Percentiles rank a stretch among this genome's conserved stretches.
These are phyloP conservation scores for Hiodon tergisus DNA, from an alignment of 2,113 vertebrate genomes.

Conservation along the genomic window DNA sequence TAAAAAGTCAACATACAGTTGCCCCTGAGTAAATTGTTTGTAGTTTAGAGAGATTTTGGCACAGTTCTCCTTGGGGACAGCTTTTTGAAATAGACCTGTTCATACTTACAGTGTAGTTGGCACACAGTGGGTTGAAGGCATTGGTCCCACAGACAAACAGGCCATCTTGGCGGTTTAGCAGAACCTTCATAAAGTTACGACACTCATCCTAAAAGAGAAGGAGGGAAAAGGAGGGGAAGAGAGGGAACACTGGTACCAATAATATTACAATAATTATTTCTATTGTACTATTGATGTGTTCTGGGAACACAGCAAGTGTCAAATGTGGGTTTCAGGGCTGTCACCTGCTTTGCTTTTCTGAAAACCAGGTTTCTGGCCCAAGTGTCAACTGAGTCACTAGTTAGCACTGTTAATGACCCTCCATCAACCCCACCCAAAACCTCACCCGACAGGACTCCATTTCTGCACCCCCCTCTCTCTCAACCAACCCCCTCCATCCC, in stretches of 20 bases:
- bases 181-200: conserved; percentile 91
- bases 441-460: background rate
- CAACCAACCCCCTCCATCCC: background rate
- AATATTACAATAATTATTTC: too few relatives aligned
- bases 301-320: too few relatives aligned
- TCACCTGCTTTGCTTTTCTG: too few relatives aligned
- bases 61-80: too few relatives aligned
- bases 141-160: conserved; percentile 95
- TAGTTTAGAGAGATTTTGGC: background rate
- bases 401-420: background rate
- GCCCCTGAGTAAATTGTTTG: background rate
- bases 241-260: background rate
- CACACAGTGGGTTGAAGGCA: conserved; percentile 91
- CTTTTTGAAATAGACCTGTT: background rate
- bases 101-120: conserved; percentile 90
- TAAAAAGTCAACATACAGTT: background rate
- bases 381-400: too few relatives aligned
- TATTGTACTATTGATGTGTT: too few relatives aligned
- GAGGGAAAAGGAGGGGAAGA: background rate
- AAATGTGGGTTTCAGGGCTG: too few relatives aligned
- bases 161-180: conserved; percentile 75
- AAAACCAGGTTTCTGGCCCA: too few relatives aligned
- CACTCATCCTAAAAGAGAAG: conserved; percentile 78
- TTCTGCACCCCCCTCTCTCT: too few relatives aligned
- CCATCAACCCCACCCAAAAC: background rate